Percentiles rank a stretch among this genome's conserved stretches.
Evolutionary conservation across 1,140 invertebrate genomes (phyloP).

Genomic region (Acyrthosiphon pisum): DNA sequence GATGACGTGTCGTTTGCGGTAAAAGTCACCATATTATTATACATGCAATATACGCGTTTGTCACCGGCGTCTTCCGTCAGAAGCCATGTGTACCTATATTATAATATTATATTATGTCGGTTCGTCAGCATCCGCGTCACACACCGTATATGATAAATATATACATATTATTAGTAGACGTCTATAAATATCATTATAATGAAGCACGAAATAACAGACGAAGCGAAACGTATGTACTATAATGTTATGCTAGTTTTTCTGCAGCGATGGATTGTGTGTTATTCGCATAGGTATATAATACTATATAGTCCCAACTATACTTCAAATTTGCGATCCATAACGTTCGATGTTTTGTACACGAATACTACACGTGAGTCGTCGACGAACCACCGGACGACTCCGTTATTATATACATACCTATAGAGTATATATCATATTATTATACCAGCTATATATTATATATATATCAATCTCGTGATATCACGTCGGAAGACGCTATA

Average conservation of each 20-base stretch:
- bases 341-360: not conserved
- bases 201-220: not conserved
- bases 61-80: not conserved
- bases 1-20: conserved; percentile 5
- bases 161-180: not conserved
- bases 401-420: not conserved
- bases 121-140: not conserved
- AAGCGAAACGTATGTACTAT: too few species aligned
- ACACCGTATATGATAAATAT: not conserved
- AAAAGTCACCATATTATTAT: not conserved
- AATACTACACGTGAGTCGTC: not conserved
- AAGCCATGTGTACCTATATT: not conserved
- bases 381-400: not conserved
- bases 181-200: not conserved
- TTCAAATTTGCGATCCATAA: not conserved
- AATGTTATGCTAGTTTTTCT: not conserved
- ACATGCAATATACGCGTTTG: not conserved
- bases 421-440: too few species aligned
- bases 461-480: not conserved
- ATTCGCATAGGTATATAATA: not conserved
- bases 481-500: not conserved
- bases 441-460: not conserved
- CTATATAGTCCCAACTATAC: too few species aligned
- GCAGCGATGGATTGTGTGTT: not conserved
- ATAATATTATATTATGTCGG: not conserved